A percentile compares a stretch with the other conserved stretches of the same genome.
phyloP scores from a whole-genome alignment of 2,888 invertebrate species.

The Nematopogon swammerdamellus region DNA sequence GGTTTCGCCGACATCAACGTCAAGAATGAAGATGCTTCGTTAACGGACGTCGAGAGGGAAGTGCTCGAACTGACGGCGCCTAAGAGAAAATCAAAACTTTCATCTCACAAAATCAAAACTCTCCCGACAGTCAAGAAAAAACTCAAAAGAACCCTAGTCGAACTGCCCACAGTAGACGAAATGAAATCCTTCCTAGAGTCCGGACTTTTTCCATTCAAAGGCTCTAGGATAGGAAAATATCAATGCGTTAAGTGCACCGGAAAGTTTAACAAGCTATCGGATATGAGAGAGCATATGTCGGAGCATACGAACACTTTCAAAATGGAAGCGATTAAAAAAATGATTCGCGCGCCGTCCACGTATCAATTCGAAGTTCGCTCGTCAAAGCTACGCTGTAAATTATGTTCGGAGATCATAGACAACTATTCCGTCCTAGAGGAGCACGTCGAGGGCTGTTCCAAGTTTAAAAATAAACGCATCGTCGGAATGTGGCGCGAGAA shows the following conservation, averaged over 20 bases:
- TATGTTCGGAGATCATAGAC: conserved; percentile 28
- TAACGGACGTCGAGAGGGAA: conserved; percentile 7
- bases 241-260: conserved; percentile 34
- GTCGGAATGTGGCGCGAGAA: conserved; percentile 24
- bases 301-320: conserved; percentile 29
- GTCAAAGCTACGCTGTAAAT: conserved; percentile 28
- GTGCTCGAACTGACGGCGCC: conserved; percentile 12
- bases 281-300: conserved; percentile 26
- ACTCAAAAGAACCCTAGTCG: neutral
- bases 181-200: conserved; percentile 18
- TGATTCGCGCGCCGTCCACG: conserved; percentile 29
- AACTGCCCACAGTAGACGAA: neutral
- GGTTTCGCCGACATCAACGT: conserved; percentile 21
- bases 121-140: too few species aligned
- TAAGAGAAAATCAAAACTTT: too few species aligned
- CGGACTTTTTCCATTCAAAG: conserved; percentile 39
- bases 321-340: conserved; percentile 35
- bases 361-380: conserved; percentile 28
- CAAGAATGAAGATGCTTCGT: conserved; percentile 19
- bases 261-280: conserved; percentile 25
- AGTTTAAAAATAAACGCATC: conserved; percentile 21
- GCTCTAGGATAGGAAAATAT: conserved; percentile 26
- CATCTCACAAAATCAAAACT: too few species aligned
- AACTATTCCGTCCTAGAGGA: conserved; percentile 26
- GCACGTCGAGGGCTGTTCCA: conserved; percentile 29